Evolutionary conservation across 2,888 invertebrate species (phyloP), one percentile per base, ranked within the genome.

Genomic region (Drosophila suboccidentalis): DNA sequence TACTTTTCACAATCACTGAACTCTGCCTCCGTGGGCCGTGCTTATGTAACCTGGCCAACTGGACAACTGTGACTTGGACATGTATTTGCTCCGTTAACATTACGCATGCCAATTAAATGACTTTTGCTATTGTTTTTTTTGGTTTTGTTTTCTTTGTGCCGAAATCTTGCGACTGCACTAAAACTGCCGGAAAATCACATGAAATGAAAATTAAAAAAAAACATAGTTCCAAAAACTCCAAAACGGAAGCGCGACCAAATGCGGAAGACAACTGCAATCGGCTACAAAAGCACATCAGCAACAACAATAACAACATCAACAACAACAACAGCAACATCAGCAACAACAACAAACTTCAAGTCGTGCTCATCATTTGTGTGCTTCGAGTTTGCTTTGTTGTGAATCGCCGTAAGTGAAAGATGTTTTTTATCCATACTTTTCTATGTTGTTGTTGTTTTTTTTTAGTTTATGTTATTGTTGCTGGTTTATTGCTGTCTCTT

Each of bases 21-120:
- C 43, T n/a, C 22, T 39, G 17, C 5, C 34, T n/a, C 49, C 15
- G 57, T 46, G 51, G 49, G 55, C 34, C 49, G 43, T 26, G 62
- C 17, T 62, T 68, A 60, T 43, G 49, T 66, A 66, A 66, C 11
- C 36, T 39, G 49, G 17, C 43, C 39, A 55, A 39, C n/a, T 47
- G 26, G 32, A 32, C 49, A 17, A 49, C 54, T 39, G 32, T 11
- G 58, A 36, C 39, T 69, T 61, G 57, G 69, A 64, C 74, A 55
- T 74, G 69, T 44, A 74, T 64, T 74, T 54, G 60, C 44, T 44
- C 19, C 36, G 47, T n/a, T 60, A 29, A 51, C 59, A 72, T 71
- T 74, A 84, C 84, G 74, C 79, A 78, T 74, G 73, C 65, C 77
- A 81, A 80, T 80, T 80, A 74, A 71, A 51, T 68, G 60, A 47